Base-by-base conservation (phyloP, 1,140 invertebrate genomes). In the Acromyrmex echinatior region DNA sequence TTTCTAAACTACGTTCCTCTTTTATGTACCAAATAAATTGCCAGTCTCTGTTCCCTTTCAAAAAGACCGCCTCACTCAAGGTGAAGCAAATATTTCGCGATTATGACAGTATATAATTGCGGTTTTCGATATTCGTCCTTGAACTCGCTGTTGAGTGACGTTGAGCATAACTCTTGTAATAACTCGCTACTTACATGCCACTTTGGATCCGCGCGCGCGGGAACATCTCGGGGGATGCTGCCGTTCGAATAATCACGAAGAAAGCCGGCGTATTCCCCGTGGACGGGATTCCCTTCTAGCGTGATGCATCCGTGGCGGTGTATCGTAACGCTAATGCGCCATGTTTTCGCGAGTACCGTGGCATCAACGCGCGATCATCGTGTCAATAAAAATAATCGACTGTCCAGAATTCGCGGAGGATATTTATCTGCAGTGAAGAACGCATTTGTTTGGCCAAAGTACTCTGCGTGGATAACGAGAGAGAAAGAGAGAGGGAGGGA, bases 331-430 rank as follows among this genome's bases (percentile, higher is more conserved):
- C 35, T 39, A 39, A 39, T 39, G 35, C 7, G 14, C 63, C 51
- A 58, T 14, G 31, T 70, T 56, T 9, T 7, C 68, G 35, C 16
- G 16, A 39, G 51, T n/a, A 21, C 35, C 0, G 16, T 1, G 21
- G n/a, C n/a, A 63, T 66, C 63, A 66, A 35, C 18, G 21, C 39
- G 60, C 35, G 78, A 82, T 18, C 85, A 5, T 70, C 39, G 39
- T 76, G 56, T 84, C 70, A 84, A 84, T 84, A 84, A 84, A 82
- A 84, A 76, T 79, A 79, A 88, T 86, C 31, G 79, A 51, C 68
- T 12, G 62, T 80, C 86, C 62, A 12, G 16, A 66, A 53, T 12
- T 70, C 63, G 45, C 53, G 45, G 16, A 31, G 35, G 45, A 76
- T 35, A 76, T 63, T 86, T 60, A 65, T 86, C 39, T 31, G 25